These are phyloP conservation scores for Callipepla californica DNA, from an alignment of 2,113 vertebrate species.

Conservation along the genomic window DNA sequence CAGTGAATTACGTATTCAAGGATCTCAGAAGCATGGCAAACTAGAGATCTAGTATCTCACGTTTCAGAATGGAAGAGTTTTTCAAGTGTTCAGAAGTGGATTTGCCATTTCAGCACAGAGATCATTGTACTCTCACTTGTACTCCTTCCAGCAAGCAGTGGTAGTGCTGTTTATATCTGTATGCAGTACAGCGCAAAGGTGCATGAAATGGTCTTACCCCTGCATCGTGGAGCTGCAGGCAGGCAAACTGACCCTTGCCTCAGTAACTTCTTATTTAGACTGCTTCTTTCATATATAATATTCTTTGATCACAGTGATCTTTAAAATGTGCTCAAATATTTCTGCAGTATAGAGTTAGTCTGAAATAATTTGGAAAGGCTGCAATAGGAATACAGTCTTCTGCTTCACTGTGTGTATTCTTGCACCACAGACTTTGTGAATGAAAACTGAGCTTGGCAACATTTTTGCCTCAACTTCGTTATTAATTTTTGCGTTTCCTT, in stretches of 20 bases:
- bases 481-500: neutral
- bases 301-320: no score
- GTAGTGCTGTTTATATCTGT: neutral
- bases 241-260: neutral
- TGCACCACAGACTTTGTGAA: fast-evolving
- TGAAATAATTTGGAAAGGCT: neutral
- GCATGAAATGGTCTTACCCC: neutral
- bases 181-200: neutral
- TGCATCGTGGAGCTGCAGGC: neutral
- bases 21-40: fast-evolving
- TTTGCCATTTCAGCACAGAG: neutral
- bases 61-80: neutral
- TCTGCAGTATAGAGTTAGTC: neutral
- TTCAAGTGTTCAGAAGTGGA: neutral
- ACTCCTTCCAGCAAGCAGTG: neutral
- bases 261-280: neutral
- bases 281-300: neutral
- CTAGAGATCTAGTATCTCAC: neutral
- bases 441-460: neutral
- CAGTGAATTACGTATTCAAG: neutral
- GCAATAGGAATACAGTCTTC: neutral
- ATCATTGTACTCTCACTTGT: fast-evolving
- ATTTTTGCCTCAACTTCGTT: neutral
- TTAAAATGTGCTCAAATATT: neutral
- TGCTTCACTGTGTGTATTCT: neutral